Conservation (phyloP, 2,888 invertebrate species). For the Adineta ricciae region DNA sequence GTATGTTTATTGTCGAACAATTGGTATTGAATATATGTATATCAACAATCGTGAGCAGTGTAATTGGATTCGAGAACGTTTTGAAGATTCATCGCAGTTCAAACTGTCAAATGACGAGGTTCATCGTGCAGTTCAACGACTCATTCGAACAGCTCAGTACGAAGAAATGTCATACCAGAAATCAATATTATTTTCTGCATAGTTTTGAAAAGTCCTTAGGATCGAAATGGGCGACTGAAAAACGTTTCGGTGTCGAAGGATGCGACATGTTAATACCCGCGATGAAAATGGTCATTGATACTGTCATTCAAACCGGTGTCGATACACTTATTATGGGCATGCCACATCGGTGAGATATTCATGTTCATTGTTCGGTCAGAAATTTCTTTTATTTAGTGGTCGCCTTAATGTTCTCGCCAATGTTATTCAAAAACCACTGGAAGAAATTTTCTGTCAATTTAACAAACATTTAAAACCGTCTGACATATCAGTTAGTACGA, state of each 20-base stretch:
- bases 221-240: slow-evolving; percentile 96
- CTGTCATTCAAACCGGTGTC: slow-evolving; percentile 82
- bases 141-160: slow-evolving; percentile 65
- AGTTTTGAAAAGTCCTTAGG: slow-evolving; percentile 95
- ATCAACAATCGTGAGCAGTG: slow-evolving; percentile 96
- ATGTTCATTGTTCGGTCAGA: background rate
- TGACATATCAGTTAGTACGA: background rate
- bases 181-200: no score
- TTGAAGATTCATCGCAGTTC: slow-evolving; percentile 76
- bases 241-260: slow-evolving; percentile 95
- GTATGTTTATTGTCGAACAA: slow-evolving; percentile 86
- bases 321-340: slow-evolving; percentile 92
- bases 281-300: slow-evolving; percentile 94
- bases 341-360: slow-evolving; percentile 56
- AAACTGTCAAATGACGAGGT: slow-evolving; percentile 79
- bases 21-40: slow-evolving; percentile 98
- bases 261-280: slow-evolving; percentile 97
- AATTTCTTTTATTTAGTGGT: slow-evolving; percentile 53
- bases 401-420: slow-evolving; percentile 80
- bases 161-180: no score
- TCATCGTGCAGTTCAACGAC: slow-evolving; percentile 77
- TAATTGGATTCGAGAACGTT: slow-evolving; percentile 91
- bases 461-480: slow-evolving; percentile 57
- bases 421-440: slow-evolving; percentile 77
- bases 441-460: slow-evolving; percentile 79